Percentiles rank a stretch among this genome's conserved stretches.
These are phyloP conservation scores for Euschistus heros DNA, from an alignment of 1,140 invertebrate species.

Conservation along the genomic window DNA sequence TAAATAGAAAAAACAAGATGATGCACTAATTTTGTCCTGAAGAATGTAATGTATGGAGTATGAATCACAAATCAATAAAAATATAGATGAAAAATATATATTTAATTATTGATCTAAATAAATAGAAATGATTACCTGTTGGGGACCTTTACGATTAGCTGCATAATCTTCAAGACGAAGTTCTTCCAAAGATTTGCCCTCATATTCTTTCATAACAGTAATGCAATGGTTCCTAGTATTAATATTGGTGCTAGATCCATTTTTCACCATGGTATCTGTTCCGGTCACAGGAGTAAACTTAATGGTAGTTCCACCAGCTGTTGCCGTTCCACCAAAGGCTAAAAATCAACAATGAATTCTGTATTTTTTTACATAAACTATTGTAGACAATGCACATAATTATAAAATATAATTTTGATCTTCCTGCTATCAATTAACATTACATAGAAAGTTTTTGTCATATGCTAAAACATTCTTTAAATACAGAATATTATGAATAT, in stretches of 20 bases:
- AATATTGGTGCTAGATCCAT: slow-evolving; percentile 67
- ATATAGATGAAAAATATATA: too few relatives aligned
- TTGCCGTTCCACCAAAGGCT: slow-evolving; percentile 37
- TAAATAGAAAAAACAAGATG: too few relatives aligned
- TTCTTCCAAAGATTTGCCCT: slow-evolving; percentile 87
- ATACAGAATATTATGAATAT: too few relatives aligned
- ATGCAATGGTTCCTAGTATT: slow-evolving; percentile 90
- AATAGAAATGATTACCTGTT: slow-evolving; percentile 30
- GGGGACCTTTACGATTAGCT: slow-evolving; percentile 70
- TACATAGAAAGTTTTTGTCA: neutral
- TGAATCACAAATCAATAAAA: too few relatives aligned
- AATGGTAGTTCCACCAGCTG: slow-evolving; percentile 52
- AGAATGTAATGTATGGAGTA: too few relatives aligned
- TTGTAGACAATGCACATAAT: neutral
- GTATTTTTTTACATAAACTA: neutral
- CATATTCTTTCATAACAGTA: slow-evolving; percentile 96
- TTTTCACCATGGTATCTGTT: slow-evolving; percentile 84
- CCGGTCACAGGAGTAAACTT: slow-evolving; percentile 82
- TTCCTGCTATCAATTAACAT: neutral
- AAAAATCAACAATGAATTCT: slow-evolving; percentile 19
- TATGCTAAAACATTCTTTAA: neutral
- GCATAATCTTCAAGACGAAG: slow-evolving; percentile 86
- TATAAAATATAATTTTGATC: neutral
- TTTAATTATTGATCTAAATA: too few relatives aligned
- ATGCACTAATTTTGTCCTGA: too few relatives aligned